Evolutionary conservation across 2,797 vertebrate species (phyloP).

Genomic region (Cyprinella venusta): DNA sequence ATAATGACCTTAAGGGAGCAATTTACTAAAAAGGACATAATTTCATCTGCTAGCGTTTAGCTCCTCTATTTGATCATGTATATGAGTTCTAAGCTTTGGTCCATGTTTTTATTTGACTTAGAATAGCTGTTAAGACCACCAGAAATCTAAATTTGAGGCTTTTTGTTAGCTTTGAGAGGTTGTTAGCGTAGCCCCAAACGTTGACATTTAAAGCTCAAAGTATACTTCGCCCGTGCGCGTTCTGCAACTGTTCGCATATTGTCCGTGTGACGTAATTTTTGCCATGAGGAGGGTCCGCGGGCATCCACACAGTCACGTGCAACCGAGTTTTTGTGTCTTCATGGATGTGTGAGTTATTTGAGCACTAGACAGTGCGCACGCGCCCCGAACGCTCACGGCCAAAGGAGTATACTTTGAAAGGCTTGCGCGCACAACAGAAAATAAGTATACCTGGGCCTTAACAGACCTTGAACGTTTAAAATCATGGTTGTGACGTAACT

Average conservation of each 20-base stretch:
- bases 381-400: too few species aligned
- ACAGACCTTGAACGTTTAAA: not conserved
- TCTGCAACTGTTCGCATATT: too few species aligned
- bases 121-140: not conserved
- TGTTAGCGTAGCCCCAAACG: not conserved
- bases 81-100: conserved; percentile 32
- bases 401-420: too few species aligned
- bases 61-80: not conserved
- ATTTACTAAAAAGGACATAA: conserved; percentile 1
- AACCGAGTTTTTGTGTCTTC: too few species aligned
- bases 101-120: conserved; percentile 18
- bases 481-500: not conserved
- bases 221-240: too few species aligned
- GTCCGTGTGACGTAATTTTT: too few species aligned
- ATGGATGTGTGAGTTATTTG: too few species aligned
- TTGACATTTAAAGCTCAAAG: not conserved
- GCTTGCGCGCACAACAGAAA: too few species aligned
- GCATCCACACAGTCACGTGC: too few species aligned
- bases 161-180: not conserved
- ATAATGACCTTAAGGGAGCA: conserved; percentile 14
- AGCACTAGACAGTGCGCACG: too few species aligned
- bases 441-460: too few species aligned
- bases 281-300: too few species aligned
- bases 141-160: not conserved
- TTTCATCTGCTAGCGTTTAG: conserved; percentile 18